Evolutionary conservation across 1,140 invertebrate genomes (phyloP), one percentile per base, ranked within the genome.

Genomic region (Neoseiulus cucumeris): DNA sequence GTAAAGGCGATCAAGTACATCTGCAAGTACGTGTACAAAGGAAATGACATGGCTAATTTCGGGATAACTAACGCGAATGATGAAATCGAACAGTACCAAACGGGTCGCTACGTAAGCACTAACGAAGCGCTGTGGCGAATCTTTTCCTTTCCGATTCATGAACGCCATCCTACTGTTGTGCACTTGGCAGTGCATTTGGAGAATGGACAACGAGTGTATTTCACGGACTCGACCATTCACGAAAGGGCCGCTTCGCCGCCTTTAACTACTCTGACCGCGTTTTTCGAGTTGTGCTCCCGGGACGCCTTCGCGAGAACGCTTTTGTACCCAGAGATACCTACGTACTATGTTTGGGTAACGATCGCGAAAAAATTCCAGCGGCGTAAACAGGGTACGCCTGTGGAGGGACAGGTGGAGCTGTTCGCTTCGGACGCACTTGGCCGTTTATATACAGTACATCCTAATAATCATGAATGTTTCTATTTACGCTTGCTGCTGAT

Each of bases 1-100:
- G 74, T 80, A 42, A 80, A 78, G 70, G 73, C 73, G 33, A 77
- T 80, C 25, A 78, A 79, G 71, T 80, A 80, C 68, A 42, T 71
- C 30, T 71, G 66, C 64, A 71, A 72, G 65, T 72, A 71, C 42
- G 42, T 71, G 64, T 70, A 68, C 41, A 72, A 72, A 69, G 66
- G 71, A 1, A 65, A 30, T 64, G 68, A 71, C 59, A 65, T 47
- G 51, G 67, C 69, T 39, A 55, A 70, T 70, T 66, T 73, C 72
- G 41, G 9, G 33, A 9, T 39, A 9, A 39, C 4, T 4, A 39
- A 39, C 33, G 9, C 33, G 33, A 69, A 64, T 44, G 42, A 69
- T 68, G 68, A 66, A 69, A 33, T 69, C 22, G 29, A 14, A 18
- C 67, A 42, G 39, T 68, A 69, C 68, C 67, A 66, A 55, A 6